These are phyloP conservation scores for Megamerina dolium DNA, from an alignment of 2,888 invertebrate genomes.

Conservation along the genomic window DNA sequence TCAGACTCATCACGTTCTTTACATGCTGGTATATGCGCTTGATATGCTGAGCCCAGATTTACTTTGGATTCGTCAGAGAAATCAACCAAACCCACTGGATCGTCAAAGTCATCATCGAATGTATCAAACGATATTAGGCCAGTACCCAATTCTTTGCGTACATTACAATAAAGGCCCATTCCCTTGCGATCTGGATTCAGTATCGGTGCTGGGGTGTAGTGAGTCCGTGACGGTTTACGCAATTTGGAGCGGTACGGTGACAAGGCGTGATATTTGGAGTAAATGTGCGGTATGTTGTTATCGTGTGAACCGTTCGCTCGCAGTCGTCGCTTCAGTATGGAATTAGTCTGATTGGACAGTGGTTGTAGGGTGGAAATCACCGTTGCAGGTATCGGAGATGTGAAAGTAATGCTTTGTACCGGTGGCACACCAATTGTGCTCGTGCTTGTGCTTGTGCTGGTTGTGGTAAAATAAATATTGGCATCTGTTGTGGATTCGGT, in stretches of 20 bases:
- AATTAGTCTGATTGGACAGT: slow-evolving; percentile 43
- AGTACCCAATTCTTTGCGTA: slow-evolving; percentile 38
- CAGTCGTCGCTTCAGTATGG: slow-evolving; percentile 43
- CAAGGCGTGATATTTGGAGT: slow-evolving; percentile 39
- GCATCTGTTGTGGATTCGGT: slow-evolving; percentile 22
- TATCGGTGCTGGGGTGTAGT: slow-evolving; percentile 91
- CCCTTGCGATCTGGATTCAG: slow-evolving; percentile 87
- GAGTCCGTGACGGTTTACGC: slow-evolving; percentile 48
- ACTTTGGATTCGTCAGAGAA: slow-evolving; percentile 60
- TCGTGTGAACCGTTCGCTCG: slow-evolving; percentile 36
- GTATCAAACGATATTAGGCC: slow-evolving; percentile 36
- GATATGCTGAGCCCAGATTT: slow-evolving; percentile 81
- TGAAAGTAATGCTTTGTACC: neutral
- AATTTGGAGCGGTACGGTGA: slow-evolving; percentile 46
- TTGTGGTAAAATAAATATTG: slow-evolving; percentile 31
- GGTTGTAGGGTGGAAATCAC: slow-evolving; percentile 33
- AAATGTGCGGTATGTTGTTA: slow-evolving; percentile 25
- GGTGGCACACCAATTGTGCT: slow-evolving; percentile 18
- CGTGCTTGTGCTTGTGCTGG: slow-evolving; percentile 45
- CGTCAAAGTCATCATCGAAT: slow-evolving; percentile 46
- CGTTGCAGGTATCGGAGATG: slow-evolving; percentile 6
- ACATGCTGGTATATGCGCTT: slow-evolving; percentile 68
- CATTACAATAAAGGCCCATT: slow-evolving; percentile 63
- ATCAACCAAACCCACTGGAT: slow-evolving; percentile 43
- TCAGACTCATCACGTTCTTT: slow-evolving; percentile 9